Evolutionary conservation across 2,797 vertebrate species (phyloP).

Genomic region (Paedocypris micromegethes): DNA sequence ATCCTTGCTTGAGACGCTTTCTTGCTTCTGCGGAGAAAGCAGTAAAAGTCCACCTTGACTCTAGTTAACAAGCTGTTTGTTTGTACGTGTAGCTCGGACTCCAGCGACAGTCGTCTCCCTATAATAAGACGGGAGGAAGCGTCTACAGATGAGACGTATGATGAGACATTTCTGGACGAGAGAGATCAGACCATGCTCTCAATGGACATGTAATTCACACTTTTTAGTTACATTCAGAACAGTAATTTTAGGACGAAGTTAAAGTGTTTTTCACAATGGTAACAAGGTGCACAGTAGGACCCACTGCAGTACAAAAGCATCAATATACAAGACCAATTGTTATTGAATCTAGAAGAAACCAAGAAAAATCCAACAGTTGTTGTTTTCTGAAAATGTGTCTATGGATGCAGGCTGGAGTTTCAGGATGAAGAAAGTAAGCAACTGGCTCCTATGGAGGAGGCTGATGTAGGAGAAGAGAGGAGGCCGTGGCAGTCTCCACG

Average conservation of each 20-base stretch:
- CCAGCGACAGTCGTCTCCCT: slow-evolving; percentile 84
- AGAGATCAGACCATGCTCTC: slow-evolving; percentile 79
- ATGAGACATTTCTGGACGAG: slow-evolving; percentile 72
- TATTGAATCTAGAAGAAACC: no score
- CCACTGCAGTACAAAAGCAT: no score
- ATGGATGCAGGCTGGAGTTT: slow-evolving; percentile 77
- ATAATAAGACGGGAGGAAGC: slow-evolving; percentile 83
- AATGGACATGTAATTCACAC: slow-evolving; percentile 78
- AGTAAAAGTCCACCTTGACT: slow-evolving; percentile 7
- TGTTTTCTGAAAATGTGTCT: slow-evolving; percentile 33
- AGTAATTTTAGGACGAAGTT: neutral
- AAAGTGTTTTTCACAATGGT: no score
- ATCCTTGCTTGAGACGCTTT: slow-evolving; percentile 7
- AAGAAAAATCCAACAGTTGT: neutral
- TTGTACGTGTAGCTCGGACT: slow-evolving; percentile 74
- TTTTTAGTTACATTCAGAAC: slow-evolving; percentile 1
- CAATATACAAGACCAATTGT: no score
- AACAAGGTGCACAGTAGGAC: no score
- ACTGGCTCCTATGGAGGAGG: slow-evolving; percentile 77
- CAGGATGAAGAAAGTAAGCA: slow-evolving; percentile 90
- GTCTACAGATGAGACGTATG: slow-evolving; percentile 81
- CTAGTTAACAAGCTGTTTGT: slow-evolving; percentile 17
- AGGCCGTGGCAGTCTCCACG: slow-evolving; percentile 76
- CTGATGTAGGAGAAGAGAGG: slow-evolving; percentile 65
- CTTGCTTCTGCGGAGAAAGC: neutral